Base-by-base conservation (phyloP, 2,797 vertebrate species). In the Rhinogobio ventralis region DNA sequence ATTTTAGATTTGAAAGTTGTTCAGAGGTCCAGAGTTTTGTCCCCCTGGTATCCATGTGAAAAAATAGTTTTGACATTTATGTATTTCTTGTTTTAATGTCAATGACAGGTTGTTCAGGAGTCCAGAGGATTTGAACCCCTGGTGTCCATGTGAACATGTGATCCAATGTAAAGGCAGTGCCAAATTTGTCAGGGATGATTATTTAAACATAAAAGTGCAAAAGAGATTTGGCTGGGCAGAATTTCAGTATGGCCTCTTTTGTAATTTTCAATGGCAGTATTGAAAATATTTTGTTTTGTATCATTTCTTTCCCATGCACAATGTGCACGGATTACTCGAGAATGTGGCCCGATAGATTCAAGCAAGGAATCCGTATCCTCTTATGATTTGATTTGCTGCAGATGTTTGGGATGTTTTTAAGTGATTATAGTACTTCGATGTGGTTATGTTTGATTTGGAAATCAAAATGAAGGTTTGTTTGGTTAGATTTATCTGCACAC, bases 321-420 rank as follows among this genome's bases (percentile, higher is more conserved):
- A 83, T 69, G 14, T 67, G 42, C 42, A 25, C 2, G 51, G 83
- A 51, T 84, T 72, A 66, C 49, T 62, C 57, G 66, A 73, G 42
- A 76, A 85, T 49, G 51, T 60, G 81, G 74, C 42, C 83, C 25
- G 55, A 68, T 82, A 15, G 51, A 23, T 78, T 85, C 64, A 68
- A 73, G 64, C 51, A 46, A 46, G 49, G 66, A 86, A 73, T 82
- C 73, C 19, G 19, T 77, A 67, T 86, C 66, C 66, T 84, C 71
- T 66, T 6, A 73, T 69, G 88, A 72, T 76, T 74, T 75, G 79
- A 83, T 78, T 81, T 60, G 72, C 55, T 51, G 68, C 81, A 88
- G 88, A 88, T 88, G 87, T 73, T 78, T 66, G 79, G 73, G 77
- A 88, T 86, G 86, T 82, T 86, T 85, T 87, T 78, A 88, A 80